A percentile compares a stretch with the other conserved stretches of the same genome.
These are phyloP conservation scores for Sciurus niger DNA, from an alignment of 2,113 vertebrate species.

Conservation along the genomic window DNA sequence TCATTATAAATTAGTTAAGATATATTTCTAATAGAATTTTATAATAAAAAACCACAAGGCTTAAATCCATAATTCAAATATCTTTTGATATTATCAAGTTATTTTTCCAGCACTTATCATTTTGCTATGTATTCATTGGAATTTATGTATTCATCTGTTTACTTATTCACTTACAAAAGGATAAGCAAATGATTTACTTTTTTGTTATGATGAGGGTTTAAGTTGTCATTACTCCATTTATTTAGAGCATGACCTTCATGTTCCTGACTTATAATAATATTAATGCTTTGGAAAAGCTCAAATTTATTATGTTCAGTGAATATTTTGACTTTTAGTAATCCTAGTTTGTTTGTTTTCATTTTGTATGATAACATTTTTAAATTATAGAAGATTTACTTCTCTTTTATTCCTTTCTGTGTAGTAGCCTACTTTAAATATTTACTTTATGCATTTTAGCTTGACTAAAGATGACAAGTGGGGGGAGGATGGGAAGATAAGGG, in stretches of 20 bases:
- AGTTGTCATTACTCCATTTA: background rate
- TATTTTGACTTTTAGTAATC: background rate
- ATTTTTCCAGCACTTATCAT: background rate
- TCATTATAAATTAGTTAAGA: background rate
- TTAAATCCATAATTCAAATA: background rate
- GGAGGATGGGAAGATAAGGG: fast-evolving
- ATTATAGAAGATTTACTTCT: background rate
- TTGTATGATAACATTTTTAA: background rate
- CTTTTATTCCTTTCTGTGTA: background rate
- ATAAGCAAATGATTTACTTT: background rate
- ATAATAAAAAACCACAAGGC: background rate
- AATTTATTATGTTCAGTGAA: background rate
- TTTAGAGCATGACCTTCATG: background rate
- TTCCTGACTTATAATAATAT: background rate
- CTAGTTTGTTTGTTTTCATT: background rate
- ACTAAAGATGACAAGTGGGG: no score
- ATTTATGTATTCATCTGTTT: background rate
- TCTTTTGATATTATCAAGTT: background rate
- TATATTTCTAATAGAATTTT: background rate
- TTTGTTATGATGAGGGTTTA: background rate
- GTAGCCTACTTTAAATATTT: background rate
- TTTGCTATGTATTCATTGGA: background rate
- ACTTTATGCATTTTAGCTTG: background rate
- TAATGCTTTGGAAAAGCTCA: background rate
- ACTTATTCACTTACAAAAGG: background rate